These are phyloP conservation scores for Haemorhous mexicanus DNA, from an alignment of 2,113 vertebrate species.

Conservation along the genomic window DNA sequence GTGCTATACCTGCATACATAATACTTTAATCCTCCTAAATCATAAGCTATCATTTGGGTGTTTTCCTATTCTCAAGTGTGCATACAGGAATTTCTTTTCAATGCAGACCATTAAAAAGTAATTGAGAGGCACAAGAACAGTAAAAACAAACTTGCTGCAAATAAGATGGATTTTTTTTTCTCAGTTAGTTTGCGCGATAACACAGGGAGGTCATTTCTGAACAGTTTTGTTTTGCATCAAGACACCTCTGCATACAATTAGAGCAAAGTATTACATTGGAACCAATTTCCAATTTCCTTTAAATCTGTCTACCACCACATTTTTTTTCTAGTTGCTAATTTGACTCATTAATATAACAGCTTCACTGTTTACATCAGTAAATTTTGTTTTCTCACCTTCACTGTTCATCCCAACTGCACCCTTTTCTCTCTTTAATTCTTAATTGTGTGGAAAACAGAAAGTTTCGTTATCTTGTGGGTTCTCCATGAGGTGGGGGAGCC, in stretches of 20 bases:
- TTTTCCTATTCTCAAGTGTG: constrained; percentile 56
- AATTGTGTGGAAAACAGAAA: not conserved
- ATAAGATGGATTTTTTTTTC: not conserved
- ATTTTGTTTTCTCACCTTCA: not conserved
- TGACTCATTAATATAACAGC: not conserved
- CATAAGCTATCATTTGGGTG: constrained; percentile 66
- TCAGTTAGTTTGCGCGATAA: not conserved
- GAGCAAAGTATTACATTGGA: not conserved
- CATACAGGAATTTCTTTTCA: constrained; percentile 60
- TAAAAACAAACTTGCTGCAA: constrained; percentile 65
- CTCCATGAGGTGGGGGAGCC: not conserved
- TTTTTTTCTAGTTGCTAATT: not conserved
- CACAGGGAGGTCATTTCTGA: not conserved
- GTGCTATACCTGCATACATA: constrained; percentile 66
- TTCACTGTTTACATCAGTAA: not conserved
- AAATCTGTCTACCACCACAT: not conserved
- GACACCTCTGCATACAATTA: not conserved
- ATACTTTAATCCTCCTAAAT: constrained; percentile 64
- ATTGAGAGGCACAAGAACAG: constrained; percentile 54
- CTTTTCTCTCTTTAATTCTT: not conserved
- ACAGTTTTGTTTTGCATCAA: not conserved
- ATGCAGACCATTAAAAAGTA: constrained; percentile 64
- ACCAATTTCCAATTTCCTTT: not conserved
- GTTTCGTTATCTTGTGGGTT: fast-evolving
- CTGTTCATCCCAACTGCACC: not conserved